Evolutionary conservation across 2,113 vertebrate genomes (phyloP).

Genomic region (Condylura cristata): DNA sequence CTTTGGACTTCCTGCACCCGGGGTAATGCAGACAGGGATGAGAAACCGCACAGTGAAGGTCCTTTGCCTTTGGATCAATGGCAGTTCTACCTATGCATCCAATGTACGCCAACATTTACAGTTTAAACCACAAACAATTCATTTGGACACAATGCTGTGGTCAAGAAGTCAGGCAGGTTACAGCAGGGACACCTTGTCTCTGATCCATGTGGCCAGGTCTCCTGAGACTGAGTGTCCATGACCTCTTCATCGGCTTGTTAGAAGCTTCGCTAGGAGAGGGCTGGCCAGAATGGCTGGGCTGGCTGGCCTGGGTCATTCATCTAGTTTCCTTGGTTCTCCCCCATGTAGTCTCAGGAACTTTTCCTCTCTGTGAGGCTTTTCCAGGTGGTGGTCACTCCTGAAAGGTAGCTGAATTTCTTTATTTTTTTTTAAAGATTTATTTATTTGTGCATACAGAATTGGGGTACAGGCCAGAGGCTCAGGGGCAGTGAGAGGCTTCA

Average conservation of each 20-base stretch:
- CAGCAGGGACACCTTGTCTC: not conserved
- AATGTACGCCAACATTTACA: not conserved
- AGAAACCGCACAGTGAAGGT: not conserved
- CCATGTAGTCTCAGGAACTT: not conserved
- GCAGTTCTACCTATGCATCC: not conserved
- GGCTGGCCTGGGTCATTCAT: not conserved
- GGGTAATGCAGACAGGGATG: not conserved
- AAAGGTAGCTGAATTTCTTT: not conserved
- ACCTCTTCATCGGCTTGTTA: not conserved
- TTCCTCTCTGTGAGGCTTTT: not conserved
- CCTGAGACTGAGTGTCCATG: not conserved
- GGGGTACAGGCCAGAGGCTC: too few relatives aligned
- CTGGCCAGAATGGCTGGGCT: not conserved
- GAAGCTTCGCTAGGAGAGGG: not conserved
- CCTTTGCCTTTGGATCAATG: not conserved
- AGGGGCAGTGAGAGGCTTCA: too few relatives aligned
- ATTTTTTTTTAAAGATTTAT: too few relatives aligned
- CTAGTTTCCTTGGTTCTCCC: not conserved
- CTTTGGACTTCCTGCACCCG: not conserved
- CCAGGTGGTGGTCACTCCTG: not conserved
- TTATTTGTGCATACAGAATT: too few relatives aligned
- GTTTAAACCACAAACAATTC: not conserved
- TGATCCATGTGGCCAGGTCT: not conserved
- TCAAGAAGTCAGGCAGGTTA: not conserved
- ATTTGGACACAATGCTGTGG: not conserved